Percentiles rank a stretch among this genome's conserved stretches.
phyloP scores from a whole-genome alignment of 2,113 vertebrate genomes.

The Chitala chitala region DNA sequence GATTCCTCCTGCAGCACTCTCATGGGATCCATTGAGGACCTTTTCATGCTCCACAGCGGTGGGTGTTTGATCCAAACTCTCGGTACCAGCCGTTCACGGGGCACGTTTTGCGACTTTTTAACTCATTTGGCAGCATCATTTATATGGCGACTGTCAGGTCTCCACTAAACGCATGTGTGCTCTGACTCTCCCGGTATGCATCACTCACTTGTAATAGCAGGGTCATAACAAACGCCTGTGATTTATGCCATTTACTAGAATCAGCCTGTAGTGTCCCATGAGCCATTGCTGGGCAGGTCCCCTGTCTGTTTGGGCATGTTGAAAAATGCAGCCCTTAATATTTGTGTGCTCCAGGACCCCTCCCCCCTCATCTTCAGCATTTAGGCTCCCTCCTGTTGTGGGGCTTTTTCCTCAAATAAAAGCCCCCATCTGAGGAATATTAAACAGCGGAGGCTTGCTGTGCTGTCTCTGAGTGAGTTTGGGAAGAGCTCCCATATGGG shows the following conservation, averaged over 20 bases:
- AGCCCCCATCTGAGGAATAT: not conserved
- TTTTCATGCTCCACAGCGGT: not conserved
- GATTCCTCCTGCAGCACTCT: not conserved
- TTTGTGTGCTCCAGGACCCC: not conserved
- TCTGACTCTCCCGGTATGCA: not conserved
- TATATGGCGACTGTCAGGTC: no score
- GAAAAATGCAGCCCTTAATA: constrained; percentile 41
- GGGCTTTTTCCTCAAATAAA: not conserved
- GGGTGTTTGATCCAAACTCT: not conserved
- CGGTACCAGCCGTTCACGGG: not conserved
- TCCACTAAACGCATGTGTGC: no score
- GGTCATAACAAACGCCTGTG: not conserved
- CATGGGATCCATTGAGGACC: not conserved
- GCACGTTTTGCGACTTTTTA: not conserved
- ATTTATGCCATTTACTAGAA: not conserved
- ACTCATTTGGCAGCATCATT: no score
- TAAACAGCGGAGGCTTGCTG: not conserved
- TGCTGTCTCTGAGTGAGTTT: not conserved
- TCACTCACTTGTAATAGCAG: not conserved
- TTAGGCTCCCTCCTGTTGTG: not conserved
- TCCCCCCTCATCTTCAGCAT: not conserved
- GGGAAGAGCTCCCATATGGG: not conserved
- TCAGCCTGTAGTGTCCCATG: not conserved
- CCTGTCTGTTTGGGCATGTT: constrained; percentile 37
- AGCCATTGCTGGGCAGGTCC: not conserved